Conservation (phyloP, 2,113 vertebrate species). For the Deroptyus accipitrinus region DNA sequence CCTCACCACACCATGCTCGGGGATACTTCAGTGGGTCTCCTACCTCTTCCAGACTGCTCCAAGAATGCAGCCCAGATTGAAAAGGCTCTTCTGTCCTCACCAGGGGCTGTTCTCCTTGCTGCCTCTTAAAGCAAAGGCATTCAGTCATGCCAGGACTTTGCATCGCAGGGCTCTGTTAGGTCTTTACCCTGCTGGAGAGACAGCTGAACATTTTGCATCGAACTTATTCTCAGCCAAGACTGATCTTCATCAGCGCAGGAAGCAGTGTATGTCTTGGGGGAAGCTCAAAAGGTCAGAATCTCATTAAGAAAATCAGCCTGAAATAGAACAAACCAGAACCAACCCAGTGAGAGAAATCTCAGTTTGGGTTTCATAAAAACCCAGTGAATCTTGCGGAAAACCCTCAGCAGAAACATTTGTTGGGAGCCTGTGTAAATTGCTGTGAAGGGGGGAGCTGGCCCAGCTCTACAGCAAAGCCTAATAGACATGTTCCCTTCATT, state of each 20-base stretch:
- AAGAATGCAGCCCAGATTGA: not conserved
- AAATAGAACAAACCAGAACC: not conserved
- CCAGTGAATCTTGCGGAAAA: not conserved
- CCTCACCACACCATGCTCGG: not conserved
- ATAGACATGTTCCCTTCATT: not conserved
- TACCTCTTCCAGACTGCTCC: not conserved
- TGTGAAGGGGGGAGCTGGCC: not conserved
- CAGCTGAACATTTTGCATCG: conserved; percentile 10
- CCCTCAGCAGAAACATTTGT: not conserved
- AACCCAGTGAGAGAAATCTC: not conserved
- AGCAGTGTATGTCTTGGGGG: not conserved
- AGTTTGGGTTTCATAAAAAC: not conserved
- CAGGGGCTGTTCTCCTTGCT: not conserved
- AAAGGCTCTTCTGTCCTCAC: not conserved
- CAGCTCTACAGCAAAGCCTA: not conserved
- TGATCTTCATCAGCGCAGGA: conserved; percentile 1
- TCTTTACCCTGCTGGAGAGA: not conserved
- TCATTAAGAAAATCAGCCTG: not conserved
- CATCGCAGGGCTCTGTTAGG: not conserved
- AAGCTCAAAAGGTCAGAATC: not conserved
- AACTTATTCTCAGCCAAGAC: conserved; percentile 20
- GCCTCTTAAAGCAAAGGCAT: not conserved
- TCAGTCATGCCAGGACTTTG: not conserved
- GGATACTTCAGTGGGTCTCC: not conserved
- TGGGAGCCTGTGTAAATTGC: not conserved